These are phyloP conservation scores for Stegophylla sp. DNA, from an alignment of 2,888 invertebrate genomes.

Conservation along the genomic window DNA sequence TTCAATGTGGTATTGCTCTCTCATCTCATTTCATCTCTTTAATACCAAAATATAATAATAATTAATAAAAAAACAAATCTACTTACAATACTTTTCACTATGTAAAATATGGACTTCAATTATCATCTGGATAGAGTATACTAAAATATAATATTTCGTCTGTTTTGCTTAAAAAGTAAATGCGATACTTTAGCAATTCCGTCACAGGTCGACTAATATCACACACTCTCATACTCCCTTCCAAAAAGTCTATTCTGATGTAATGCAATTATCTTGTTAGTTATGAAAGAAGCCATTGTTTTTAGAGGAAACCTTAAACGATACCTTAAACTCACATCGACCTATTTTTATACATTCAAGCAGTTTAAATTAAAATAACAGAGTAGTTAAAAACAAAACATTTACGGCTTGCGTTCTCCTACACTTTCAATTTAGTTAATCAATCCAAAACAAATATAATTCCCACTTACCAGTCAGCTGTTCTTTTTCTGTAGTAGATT, in stretches of 20 bases:
- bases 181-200: constrained; percentile 26
- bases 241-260: neutral
- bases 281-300: constrained; percentile 54
- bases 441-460: constrained; percentile 2
- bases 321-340: constrained; percentile 44
- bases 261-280: constrained; percentile 56
- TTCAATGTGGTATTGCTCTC: constrained; percentile 31
- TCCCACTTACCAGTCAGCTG: constrained; percentile 49
- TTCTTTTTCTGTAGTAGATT: constrained; percentile 19
- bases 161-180: constrained; percentile 38
- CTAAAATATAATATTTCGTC: neutral
- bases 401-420: constrained; percentile 39
- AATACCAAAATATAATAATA: too few relatives aligned
- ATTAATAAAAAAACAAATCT: neutral
- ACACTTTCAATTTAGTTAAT: constrained; percentile 36
- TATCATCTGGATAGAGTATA: neutral
- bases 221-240: neutral
- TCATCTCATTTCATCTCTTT: constrained; percentile 26
- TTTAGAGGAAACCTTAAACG: constrained; percentile 53
- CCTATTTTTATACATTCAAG: constrained; percentile 34
- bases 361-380: constrained; percentile 22
- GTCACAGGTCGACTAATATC: constrained; percentile 20
- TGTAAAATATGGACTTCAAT: neutral
- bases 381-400: constrained; percentile 16
- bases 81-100: constrained; percentile 27